Evolutionary conservation across 2,113 vertebrate genomes (phyloP), one percentile per base, ranked within the genome.

Genomic region (Labrus mixtus): DNA sequence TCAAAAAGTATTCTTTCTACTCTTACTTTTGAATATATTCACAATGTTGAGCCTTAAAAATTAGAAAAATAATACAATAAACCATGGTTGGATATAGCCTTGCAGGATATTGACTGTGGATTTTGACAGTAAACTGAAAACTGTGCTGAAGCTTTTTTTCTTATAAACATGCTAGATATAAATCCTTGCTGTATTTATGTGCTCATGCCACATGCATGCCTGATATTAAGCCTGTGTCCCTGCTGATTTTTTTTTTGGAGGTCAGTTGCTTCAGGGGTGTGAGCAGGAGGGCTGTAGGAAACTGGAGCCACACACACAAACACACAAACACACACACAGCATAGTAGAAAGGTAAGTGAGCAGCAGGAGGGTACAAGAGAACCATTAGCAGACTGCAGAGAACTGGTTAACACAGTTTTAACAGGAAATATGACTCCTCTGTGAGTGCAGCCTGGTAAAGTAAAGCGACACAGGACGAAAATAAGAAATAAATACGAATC

Each of bases 201-300:
- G 59, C 4, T 17, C 45, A 16, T 17, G 17, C 46, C 16, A 15
- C 48, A 33, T 48, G 15, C 74, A 60, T 80, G 57, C 23, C 10
- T 53, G 41, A 55, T 78, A 73, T 78, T 90, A 79, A 80, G 69
- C 60, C 61, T 29, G 20, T 78, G 82, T 87, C 79, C 81, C 76
- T 86, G 78, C 83, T n/a, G n/a, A n/a, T n/a, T 68, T 74, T 79
- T 54, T 68, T 62, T 86, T 86, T 87, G 59, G 87, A 89, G 84
- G 82, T 91, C 84, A 88, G 8, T 73, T 55, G 63, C 66, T 69
- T 81, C 72, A 86, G 80, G 86, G 72, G 69, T 76, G 79, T 82
- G 79, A 89, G 78, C 65, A 87, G 39, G 29, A 74, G 45, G 41
- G 37, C 74, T 83, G 59, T 50, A 76, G 61, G 74, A 84, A 74